Conservation (phyloP, 2,113 vertebrate species). For the Miniopterus natalensis region DNA sequence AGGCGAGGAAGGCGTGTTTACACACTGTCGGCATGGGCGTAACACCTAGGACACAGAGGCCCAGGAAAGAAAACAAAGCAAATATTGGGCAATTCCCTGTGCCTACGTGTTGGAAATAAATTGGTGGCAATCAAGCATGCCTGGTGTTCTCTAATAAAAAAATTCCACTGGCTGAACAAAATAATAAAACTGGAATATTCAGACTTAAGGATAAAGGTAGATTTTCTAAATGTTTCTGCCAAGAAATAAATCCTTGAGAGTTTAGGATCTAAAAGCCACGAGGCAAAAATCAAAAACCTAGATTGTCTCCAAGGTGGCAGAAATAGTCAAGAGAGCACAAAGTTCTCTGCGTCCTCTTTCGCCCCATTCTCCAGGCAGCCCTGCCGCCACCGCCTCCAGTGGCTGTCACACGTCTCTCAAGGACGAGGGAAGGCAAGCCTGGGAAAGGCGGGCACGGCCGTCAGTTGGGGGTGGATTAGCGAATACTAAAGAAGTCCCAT, state of each 20-base stretch:
- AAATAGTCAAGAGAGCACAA: neutral
- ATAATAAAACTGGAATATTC: neutral
- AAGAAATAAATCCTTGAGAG: slow-evolving; percentile 43
- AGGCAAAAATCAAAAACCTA: neutral
- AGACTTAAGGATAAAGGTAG: neutral
- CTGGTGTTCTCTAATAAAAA: neutral
- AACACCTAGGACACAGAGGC: neutral
- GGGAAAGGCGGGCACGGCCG: neutral
- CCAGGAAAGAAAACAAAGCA: neutral
- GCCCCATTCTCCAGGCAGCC: neutral
- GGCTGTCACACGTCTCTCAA: neutral
- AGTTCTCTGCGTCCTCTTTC: neutral
- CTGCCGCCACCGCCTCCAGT: neutral
- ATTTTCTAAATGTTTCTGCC: slow-evolving; percentile 20
- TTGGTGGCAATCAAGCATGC: neutral
- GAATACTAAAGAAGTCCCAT: neutral
- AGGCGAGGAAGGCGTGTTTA: neutral
- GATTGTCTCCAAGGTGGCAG: neutral
- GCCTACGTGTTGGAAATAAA: neutral
- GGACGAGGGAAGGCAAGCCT: neutral
- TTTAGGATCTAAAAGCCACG: neutral
- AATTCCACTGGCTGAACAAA: slow-evolving; percentile 12
- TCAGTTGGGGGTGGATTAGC: neutral
- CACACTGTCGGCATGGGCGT: neutral
- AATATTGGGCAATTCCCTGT: neutral